A percentile compares a stretch with the other conserved stretches of the same genome.
Evolutionary conservation across 2,113 vertebrate species (phyloP).

Genomic region (Mobula hypostoma): DNA sequence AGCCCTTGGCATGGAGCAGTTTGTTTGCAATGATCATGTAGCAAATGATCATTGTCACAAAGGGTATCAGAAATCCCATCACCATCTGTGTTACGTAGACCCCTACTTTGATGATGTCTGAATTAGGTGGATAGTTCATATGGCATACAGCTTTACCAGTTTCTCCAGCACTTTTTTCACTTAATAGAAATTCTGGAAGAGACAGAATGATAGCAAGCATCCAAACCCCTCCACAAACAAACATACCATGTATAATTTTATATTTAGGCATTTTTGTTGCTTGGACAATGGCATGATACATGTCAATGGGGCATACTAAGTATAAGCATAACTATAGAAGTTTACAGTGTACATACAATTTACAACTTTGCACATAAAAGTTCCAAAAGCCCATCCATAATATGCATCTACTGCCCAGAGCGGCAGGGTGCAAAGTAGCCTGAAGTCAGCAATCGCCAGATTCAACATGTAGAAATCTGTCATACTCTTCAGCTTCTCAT

Average conservation of each 20-base stretch:
- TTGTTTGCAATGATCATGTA: constrained; percentile 52
- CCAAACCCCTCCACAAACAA: constrained; percentile 46
- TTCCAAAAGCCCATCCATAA: constrained; percentile 48
- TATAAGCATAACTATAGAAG: constrained; percentile 54
- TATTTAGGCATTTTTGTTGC: constrained; percentile 49
- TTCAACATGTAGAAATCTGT: constrained; percentile 54
- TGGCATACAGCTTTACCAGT: constrained; percentile 15
- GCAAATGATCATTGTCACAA: constrained; percentile 48
- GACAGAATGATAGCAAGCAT: constrained; percentile 46
- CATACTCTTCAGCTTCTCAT: constrained; percentile 47
- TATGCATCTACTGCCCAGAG: constrained; percentile 49
- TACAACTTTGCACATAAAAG: constrained; percentile 38
- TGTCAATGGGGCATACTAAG: constrained; percentile 53
- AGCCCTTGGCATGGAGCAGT: constrained; percentile 44
- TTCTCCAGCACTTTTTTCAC: accelerated
- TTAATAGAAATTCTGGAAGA: constrained; percentile 50
- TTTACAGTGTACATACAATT: constrained; percentile 49
- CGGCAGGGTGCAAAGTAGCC: constrained; percentile 53
- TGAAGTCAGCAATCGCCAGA: constrained; percentile 52
- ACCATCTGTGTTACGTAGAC: constrained; percentile 46
- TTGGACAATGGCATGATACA: constrained; percentile 49
- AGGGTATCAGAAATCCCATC: constrained; percentile 54
- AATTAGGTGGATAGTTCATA: not conserved
- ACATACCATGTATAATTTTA: constrained; percentile 41
- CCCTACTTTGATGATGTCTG: not conserved